phyloP scores from a whole-genome alignment of 2,888 invertebrate species.

The Limenitis camilla region DNA sequence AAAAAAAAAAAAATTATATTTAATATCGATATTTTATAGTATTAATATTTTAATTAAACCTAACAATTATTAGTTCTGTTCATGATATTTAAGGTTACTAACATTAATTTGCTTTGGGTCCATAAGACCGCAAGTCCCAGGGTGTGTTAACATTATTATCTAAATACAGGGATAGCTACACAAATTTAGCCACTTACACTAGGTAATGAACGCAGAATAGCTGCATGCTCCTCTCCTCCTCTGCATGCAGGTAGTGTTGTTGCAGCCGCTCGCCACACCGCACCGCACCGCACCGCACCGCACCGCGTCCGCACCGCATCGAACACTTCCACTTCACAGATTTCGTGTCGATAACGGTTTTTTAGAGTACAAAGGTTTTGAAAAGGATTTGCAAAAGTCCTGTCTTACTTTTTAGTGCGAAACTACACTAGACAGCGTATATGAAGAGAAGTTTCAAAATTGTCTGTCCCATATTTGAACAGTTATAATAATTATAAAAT shows the following conservation, averaged over 20 bases:
- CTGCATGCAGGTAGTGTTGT: not conserved
- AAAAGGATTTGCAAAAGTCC: too few relatives aligned
- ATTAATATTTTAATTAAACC: too few relatives aligned
- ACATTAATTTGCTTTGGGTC: too few relatives aligned
- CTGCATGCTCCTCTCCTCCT: slow-evolving; percentile 1
- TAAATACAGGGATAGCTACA: slow-evolving; percentile 6
- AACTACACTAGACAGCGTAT: too few relatives aligned
- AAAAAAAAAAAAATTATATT: not conserved
- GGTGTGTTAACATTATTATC: not conserved
- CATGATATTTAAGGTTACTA: too few relatives aligned
- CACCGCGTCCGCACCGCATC: not conserved
- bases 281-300: not conserved
- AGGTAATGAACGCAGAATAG: slow-evolving; percentile 4
- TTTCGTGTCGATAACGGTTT: not conserved
- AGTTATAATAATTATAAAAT: too few relatives aligned
- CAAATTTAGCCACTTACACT: slow-evolving; percentile 2
- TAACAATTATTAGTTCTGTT: too few relatives aligned
- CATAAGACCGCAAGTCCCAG: not conserved
- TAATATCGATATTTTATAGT: too few relatives aligned
- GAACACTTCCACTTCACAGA: not conserved
- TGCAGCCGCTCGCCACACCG: too few relatives aligned
- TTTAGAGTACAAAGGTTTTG: not conserved
- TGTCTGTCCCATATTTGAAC: too few relatives aligned
- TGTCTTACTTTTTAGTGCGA: too few relatives aligned
- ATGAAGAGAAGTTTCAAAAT: too few relatives aligned